These are phyloP conservation scores for Rhogogaster chlorosoma DNA, from an alignment of 2,888 invertebrate genomes.

Conservation along the genomic window DNA sequence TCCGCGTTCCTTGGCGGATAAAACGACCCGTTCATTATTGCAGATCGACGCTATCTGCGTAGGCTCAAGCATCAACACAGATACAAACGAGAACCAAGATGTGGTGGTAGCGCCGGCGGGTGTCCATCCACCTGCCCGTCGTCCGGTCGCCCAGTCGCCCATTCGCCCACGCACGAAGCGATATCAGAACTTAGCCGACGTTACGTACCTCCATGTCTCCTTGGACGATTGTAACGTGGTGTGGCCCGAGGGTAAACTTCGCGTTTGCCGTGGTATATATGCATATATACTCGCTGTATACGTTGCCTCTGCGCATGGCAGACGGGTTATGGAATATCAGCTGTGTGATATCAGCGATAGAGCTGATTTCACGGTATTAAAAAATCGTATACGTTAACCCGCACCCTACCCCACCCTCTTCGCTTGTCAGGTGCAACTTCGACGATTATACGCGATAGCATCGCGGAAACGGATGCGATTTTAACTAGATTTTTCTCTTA, in stretches of 20 bases:
- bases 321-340: slow-evolving; percentile 22
- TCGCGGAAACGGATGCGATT: background rate
- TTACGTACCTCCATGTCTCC: slow-evolving; percentile 30
- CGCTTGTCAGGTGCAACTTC: background rate
- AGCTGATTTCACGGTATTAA: slow-evolving; percentile 36
- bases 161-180: slow-evolving; percentile 64
- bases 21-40: slow-evolving; percentile 58
- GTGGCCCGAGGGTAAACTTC: background rate
- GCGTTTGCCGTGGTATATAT: background rate
- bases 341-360: slow-evolving; percentile 32
- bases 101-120: slow-evolving; percentile 69
- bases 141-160: slow-evolving; percentile 58
- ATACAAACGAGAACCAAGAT: background rate
- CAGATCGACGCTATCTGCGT: slow-evolving; percentile 43
- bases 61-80: slow-evolving; percentile 18
- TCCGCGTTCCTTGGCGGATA: slow-evolving; percentile 69
- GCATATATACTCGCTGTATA: slow-evolving; percentile 6
- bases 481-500: background rate
- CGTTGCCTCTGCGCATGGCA: background rate
- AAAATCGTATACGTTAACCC: background rate
- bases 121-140: slow-evolving; percentile 73
- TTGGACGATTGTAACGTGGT: slow-evolving; percentile 23
- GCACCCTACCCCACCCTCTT: too few relatives aligned
- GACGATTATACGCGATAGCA: background rate
- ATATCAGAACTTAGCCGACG: slow-evolving; percentile 49